A percentile compares a stretch with the other conserved stretches of the same genome.
These are phyloP conservation scores for Amphiprion ocellaris DNA, from an alignment of 2,113 vertebrate species.

Conservation along the genomic window DNA sequence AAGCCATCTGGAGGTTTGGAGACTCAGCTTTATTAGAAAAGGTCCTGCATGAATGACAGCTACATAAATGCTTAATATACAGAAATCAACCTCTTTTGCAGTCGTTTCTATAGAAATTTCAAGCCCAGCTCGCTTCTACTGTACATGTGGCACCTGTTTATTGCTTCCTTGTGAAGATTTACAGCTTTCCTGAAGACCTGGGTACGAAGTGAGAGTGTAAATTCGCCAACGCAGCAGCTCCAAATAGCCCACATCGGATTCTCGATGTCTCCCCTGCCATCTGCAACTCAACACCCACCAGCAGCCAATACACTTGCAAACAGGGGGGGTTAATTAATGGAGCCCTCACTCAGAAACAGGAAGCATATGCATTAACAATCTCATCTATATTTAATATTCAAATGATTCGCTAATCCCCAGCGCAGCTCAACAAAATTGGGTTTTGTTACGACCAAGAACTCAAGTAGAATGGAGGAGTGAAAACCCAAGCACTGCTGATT, in stretches of 20 bases:
- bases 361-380: constrained; percentile 76
- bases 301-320: constrained; percentile 40
- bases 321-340: constrained; percentile 75
- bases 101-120: constrained; percentile 18
- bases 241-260: constrained; percentile 65
- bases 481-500: constrained; percentile 8
- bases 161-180: constrained; percentile 51
- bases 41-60: background rate
- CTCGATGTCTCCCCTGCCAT: constrained; percentile 69
- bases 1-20: constrained; percentile 39
- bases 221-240: constrained; percentile 61
- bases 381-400: constrained; percentile 72
- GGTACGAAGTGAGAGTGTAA: constrained; percentile 46
- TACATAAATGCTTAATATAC: background rate
- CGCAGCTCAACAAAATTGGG: background rate
- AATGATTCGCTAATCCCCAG: constrained; percentile 13
- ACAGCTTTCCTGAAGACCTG: constrained; percentile 38
- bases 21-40: background rate
- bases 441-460: constrained; percentile 6
- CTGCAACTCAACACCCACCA: constrained; percentile 73
- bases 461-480: constrained; percentile 2
- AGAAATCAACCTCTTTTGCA: background rate
- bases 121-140: background rate
- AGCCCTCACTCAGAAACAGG: constrained; percentile 62
- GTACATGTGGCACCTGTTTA: constrained; percentile 37